phyloP scores from a whole-genome alignment of 2,113 vertebrate genomes.

The Strix aluco region DNA sequence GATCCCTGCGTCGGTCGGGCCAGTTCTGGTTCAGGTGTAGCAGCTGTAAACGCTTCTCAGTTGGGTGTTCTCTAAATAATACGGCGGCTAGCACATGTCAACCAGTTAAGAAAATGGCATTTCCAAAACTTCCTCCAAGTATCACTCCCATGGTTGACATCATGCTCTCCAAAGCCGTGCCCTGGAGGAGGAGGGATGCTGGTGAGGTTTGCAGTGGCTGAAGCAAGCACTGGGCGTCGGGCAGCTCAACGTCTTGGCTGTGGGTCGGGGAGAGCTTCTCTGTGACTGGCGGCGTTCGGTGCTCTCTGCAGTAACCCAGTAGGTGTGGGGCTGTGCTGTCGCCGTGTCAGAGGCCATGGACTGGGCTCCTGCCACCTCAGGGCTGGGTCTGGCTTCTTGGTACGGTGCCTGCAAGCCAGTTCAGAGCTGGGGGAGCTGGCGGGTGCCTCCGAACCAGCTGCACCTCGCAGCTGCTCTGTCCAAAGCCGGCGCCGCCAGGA shows the following conservation, averaged over 20 bases:
- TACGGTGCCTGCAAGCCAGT: not conserved
- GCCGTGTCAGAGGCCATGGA: not conserved
- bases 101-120: not conserved
- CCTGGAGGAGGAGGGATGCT: not conserved
- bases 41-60: not conserved
- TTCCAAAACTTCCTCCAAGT: not conserved
- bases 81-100: not conserved
- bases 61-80: not conserved
- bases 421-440: not conserved
- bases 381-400: not conserved
- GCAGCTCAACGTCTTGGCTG: not conserved
- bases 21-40: not conserved
- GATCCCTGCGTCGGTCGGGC: not conserved
- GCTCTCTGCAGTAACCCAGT: not conserved
- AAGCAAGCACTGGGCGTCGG: not conserved
- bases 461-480: not conserved
- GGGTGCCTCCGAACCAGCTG: not conserved
- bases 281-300: not conserved
- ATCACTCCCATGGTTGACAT: not conserved
- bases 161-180: not conserved
- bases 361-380: fast-evolving
- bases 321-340: not conserved
- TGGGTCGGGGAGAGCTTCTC: not conserved
- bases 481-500: not conserved
- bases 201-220: not conserved